Evolutionary conservation across 2,797 vertebrate genomes (phyloP).

Genomic region (Hephaestus fuliginosus): DNA sequence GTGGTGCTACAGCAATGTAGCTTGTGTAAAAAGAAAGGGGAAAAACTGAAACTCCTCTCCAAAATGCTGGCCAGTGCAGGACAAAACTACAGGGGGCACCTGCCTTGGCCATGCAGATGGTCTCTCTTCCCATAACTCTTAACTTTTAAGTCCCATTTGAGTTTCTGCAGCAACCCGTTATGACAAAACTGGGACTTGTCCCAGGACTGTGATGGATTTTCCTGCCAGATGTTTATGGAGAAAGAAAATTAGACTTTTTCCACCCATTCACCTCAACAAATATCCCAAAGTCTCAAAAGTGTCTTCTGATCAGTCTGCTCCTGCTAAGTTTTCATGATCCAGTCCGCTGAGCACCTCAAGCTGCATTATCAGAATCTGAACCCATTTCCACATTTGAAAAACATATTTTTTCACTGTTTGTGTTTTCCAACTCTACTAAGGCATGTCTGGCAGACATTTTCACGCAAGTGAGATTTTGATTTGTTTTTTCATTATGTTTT

Average conservation of each 20-base stretch:
- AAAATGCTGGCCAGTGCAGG: slow-evolving; percentile 36
- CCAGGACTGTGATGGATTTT: slow-evolving; percentile 68
- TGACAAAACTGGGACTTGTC: slow-evolving; percentile 68
- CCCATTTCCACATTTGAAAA: slow-evolving; percentile 33
- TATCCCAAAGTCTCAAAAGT: slow-evolving; percentile 62
- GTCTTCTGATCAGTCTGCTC: slow-evolving; percentile 57
- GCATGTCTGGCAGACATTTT: slow-evolving; percentile 17
- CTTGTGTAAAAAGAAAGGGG: slow-evolving; percentile 25
- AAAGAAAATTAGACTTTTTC: slow-evolving; percentile 55
- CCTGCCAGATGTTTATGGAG: slow-evolving; percentile 75
- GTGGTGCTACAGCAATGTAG: slow-evolving; percentile 10
- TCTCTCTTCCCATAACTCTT: slow-evolving; percentile 56
- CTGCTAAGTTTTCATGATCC: slow-evolving; percentile 30
- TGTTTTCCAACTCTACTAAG: slow-evolving; percentile 15
- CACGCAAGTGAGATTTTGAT: slow-evolving; percentile 36
- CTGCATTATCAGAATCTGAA: slow-evolving; percentile 16
- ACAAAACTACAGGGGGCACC: slow-evolving; percentile 58
- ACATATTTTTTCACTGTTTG: slow-evolving; percentile 18
- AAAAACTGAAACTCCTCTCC: slow-evolving; percentile 7
- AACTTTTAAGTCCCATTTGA: slow-evolving; percentile 58
- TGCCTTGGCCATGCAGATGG: slow-evolving; percentile 23
- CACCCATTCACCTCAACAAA: slow-evolving; percentile 72
- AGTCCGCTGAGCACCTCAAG: slow-evolving; percentile 30
- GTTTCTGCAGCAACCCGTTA: slow-evolving; percentile 62
- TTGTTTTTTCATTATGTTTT: slow-evolving; percentile 51